phyloP scores from a whole-genome alignment of 2,888 invertebrate genomes.

The Habroteleia sp. region DNA sequence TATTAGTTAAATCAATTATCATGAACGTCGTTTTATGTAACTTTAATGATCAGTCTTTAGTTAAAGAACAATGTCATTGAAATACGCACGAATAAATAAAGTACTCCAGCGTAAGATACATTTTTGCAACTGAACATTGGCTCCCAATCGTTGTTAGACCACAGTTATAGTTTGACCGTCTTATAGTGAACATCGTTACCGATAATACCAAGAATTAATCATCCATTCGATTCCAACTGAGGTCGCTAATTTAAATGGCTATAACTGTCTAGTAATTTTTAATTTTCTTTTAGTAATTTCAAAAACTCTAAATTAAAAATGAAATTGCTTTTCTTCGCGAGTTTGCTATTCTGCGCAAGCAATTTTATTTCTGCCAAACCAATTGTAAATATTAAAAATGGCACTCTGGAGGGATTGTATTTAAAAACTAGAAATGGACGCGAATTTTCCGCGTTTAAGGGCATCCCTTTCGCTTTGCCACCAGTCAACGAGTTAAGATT shows the following conservation, averaged over 20 bases:
- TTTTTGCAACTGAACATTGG: conserved; percentile 31
- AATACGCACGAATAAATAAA: conserved; percentile 28
- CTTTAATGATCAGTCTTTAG: no score
- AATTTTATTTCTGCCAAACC: conserved; percentile 64
- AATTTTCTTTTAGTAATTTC: no score
- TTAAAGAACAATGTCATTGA: no score
- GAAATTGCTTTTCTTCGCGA: conserved; percentile 1
- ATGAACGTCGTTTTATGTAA: no score
- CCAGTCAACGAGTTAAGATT: conserved; percentile 85
- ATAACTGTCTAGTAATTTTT: no score
- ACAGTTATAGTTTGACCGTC: conserved; percentile 59
- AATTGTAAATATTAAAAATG: conserved; percentile 80
- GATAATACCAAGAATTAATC: conserved; percentile 24
- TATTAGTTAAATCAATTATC: no score
- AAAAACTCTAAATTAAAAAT: no score
- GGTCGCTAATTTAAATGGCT: no score
- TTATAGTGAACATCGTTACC: conserved; percentile 54
- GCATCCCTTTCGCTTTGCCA: conserved; percentile 85
- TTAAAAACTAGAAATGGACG: conserved; percentile 83
- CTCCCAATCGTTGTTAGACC: conserved; percentile 37
- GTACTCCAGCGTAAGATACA: conserved; percentile 8
- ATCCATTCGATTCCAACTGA: conserved; percentile 3
- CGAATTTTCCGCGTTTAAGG: conserved; percentile 84
- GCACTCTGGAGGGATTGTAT: conserved; percentile 83
- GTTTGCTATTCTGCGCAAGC: conserved; percentile 13